Conservation (phyloP, 1,140 invertebrate species). For the Eurosta solidaginis region DNA sequence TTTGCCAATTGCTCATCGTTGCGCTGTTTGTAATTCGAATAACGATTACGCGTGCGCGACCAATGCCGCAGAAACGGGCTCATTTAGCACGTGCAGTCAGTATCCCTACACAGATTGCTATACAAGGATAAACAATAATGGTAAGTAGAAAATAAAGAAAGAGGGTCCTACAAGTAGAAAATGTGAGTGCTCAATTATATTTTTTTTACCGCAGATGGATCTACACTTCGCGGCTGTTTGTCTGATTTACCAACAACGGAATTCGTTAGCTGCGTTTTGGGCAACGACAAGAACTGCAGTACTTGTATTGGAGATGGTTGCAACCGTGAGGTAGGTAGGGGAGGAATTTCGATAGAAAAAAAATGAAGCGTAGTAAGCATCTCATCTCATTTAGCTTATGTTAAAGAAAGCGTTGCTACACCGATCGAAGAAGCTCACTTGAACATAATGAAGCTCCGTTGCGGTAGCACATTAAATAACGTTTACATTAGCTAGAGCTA, state of each 20-base stretch:
- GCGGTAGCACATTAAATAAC: too few species aligned
- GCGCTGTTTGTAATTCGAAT: conserved; percentile 49
- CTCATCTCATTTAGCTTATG: too few species aligned
- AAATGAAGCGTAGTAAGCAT: too few species aligned
- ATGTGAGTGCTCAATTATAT: too few species aligned
- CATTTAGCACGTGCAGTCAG: conserved; percentile 41
- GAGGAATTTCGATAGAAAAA: neutral
- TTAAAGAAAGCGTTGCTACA: too few species aligned
- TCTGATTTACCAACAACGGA: conserved; percentile 41
- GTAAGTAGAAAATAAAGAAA: neutral
- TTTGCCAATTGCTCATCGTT: conserved; percentile 37
- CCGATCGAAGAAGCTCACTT: too few species aligned
- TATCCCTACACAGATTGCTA: conserved; percentile 48
- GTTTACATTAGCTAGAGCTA: too few species aligned
- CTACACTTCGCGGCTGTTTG: conserved; percentile 48
- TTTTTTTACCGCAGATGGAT: conserved; percentile 41
- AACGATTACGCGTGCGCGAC: conserved; percentile 45
- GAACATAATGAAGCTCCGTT: too few species aligned
- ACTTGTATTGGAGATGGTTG: conserved; percentile 45
- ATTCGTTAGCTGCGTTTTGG: conserved; percentile 48
- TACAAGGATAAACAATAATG: neutral
- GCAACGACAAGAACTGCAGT: conserved; percentile 42
- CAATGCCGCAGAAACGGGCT: conserved; percentile 39
- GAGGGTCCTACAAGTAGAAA: neutral
- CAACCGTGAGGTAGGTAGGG: conserved; percentile 45